phyloP scores from a whole-genome alignment of 2,888 invertebrate species.

The Cataglyphis rosenhaueri region DNA sequence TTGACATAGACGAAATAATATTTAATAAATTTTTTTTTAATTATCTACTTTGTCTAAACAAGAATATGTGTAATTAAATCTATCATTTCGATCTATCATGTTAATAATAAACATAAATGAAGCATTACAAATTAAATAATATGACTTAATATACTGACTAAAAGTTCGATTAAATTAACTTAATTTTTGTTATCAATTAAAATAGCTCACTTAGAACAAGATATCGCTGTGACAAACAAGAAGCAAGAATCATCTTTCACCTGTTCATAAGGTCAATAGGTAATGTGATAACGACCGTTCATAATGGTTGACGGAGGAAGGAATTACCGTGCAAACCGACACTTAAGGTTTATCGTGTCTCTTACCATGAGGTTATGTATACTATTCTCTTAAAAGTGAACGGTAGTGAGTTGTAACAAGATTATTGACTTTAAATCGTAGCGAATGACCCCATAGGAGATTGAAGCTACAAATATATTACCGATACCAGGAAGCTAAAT shows the following conservation, averaged over 20 bases:
- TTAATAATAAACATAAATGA: neutral
- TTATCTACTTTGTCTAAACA: neutral
- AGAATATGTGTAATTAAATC: slow-evolving; percentile 14
- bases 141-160: neutral
- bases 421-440: slow-evolving; percentile 78
- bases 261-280: slow-evolving; percentile 78
- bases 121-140: neutral
- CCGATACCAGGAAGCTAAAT: slow-evolving; percentile 61
- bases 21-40: neutral
- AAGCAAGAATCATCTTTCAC: slow-evolving; percentile 68
- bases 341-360: slow-evolving; percentile 78
- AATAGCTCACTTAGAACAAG: neutral
- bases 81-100: neutral
- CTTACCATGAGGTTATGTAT: slow-evolving; percentile 76
- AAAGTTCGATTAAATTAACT: neutral
- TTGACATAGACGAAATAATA: neutral
- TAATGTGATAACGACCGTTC: slow-evolving; percentile 77
- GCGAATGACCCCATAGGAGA: slow-evolving; percentile 76
- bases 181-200: neutral
- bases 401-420: slow-evolving; percentile 78
- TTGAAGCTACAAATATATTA: slow-evolving; percentile 77
- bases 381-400: slow-evolving; percentile 78
- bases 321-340: slow-evolving; percentile 78
- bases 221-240: slow-evolving; percentile 25
- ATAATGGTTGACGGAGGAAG: slow-evolving; percentile 76